Conservation (phyloP, 2,113 vertebrate species). For the Neomonachus schauinslandi region DNA sequence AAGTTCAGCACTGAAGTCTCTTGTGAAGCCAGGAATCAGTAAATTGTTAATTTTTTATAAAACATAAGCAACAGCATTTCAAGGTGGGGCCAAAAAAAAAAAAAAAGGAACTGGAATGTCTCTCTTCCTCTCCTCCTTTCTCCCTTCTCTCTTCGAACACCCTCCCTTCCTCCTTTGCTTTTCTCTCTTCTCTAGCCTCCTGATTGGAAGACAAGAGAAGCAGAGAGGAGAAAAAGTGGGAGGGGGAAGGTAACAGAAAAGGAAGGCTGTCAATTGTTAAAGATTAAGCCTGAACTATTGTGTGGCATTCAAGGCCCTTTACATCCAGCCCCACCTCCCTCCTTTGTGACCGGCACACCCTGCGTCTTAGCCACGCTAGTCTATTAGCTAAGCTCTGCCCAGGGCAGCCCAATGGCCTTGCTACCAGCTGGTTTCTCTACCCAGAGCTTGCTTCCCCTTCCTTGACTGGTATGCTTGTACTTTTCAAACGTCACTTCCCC, state of each 20-base stretch:
- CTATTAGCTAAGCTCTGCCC: not conserved
- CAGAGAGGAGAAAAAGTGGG: not conserved
- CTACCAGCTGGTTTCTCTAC: constrained; percentile 22
- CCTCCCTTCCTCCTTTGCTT: not conserved
- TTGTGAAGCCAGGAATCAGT: not conserved
- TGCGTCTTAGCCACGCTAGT: not conserved
- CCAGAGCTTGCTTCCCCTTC: constrained; percentile 31
- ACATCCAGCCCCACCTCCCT: not conserved
- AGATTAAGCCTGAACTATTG: not conserved
- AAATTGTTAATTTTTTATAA: not conserved
- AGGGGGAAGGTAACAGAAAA: not conserved
- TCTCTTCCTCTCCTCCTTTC: not conserved
- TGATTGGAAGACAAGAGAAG: not conserved
- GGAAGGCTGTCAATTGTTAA: not conserved
- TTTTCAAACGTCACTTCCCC: constrained; percentile 57
- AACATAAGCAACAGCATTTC: not conserved
- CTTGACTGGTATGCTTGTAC: not conserved
- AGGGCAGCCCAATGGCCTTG: not conserved
- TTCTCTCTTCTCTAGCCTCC: not conserved
- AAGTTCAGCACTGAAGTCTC: not conserved
- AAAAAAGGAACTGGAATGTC: not conserved
- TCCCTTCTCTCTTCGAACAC: not conserved
- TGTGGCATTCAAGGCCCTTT: not conserved
- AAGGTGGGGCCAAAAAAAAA: not conserved
- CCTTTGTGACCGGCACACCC: not conserved